phyloP scores from a whole-genome alignment of 2,888 invertebrate species.

The Oxyteleia sp. region DNA sequence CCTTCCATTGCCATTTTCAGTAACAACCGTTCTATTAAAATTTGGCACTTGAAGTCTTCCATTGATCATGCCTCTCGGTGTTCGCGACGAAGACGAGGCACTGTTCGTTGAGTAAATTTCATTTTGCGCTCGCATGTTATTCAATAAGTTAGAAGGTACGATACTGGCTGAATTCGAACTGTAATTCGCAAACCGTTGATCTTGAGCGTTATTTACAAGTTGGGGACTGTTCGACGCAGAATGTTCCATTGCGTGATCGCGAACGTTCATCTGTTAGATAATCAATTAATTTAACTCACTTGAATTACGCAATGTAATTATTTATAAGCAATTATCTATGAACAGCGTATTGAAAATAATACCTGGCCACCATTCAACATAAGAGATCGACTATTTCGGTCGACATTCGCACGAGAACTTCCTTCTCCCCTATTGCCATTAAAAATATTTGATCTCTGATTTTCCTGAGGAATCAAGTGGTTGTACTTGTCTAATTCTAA shows the following conservation, averaged over 20 bases:
- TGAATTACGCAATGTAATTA: background rate
- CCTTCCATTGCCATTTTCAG: constrained; percentile 26
- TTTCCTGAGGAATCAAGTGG: constrained; percentile 83
- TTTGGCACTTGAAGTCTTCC: constrained; percentile 42
- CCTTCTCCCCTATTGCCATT: constrained; percentile 77
- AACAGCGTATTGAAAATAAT: too few species aligned
- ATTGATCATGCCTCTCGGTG: constrained; percentile 21
- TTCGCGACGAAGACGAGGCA: constrained; percentile 24
- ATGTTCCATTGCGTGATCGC: constrained; percentile 41
- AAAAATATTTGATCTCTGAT: constrained; percentile 74
- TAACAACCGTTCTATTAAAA: constrained; percentile 26
- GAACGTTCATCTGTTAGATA: constrained; percentile 41
- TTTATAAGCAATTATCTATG: too few species aligned
- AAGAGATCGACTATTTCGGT: constrained; percentile 68
- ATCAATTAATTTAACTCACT: constrained; percentile 2
- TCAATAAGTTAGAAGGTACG: constrained; percentile 23
- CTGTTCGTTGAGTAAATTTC: constrained; percentile 36
- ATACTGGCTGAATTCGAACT: constrained; percentile 29
- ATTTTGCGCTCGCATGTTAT: constrained; percentile 22
- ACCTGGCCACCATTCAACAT: constrained; percentile 51
- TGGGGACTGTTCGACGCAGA: constrained; percentile 23
- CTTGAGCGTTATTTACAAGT: constrained; percentile 28
- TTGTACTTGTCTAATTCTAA: constrained; percentile 88
- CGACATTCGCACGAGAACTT: constrained; percentile 74
- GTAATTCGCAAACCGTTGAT: constrained; percentile 29